Percentiles rank a stretch among this genome's conserved stretches.
phyloP scores from a whole-genome alignment of 2,113 vertebrate species.

The Chloebia gouldiae region DNA sequence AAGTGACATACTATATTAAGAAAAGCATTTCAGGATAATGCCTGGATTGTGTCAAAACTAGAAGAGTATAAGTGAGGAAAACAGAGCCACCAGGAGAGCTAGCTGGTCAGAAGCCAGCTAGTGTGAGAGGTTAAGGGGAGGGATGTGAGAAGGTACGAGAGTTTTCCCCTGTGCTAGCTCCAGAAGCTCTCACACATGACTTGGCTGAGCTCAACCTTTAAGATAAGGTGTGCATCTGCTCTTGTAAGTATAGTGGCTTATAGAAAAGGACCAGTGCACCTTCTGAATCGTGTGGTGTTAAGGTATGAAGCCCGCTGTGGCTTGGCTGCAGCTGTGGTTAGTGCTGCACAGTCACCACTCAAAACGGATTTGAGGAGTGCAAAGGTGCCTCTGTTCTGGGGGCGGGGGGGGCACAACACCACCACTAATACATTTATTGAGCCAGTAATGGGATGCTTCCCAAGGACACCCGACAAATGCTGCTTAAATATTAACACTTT shows the following conservation, averaged over 20 bases:
- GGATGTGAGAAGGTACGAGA: neutral
- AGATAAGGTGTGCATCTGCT: neutral
- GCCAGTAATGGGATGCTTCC: neutral
- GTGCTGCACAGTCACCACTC: neutral
- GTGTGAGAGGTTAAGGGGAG: neutral
- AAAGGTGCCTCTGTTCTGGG: neutral
- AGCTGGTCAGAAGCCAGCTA: neutral
- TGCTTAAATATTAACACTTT: neutral
- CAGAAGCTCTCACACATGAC: neutral
- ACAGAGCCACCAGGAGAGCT: neutral
- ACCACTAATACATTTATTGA: neutral
- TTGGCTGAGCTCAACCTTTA: neutral
- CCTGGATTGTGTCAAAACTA: neutral
- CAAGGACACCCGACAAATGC: neutral
- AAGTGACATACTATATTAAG: neutral
- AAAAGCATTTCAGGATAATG: neutral
- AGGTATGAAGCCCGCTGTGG: neutral
- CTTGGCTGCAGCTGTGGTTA: neutral
- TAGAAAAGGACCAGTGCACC: neutral
- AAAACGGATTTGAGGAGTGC: neutral
- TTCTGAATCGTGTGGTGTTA: rapidly evolving
- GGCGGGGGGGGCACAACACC: neutral
- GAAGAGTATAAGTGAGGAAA: neutral
- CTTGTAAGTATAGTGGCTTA: neutral
- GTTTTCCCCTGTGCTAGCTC: neutral